These are phyloP conservation scores for Oryzias dopingdopingensis DNA, from an alignment of 2,797 vertebrate genomes.

Conservation along the genomic window DNA sequence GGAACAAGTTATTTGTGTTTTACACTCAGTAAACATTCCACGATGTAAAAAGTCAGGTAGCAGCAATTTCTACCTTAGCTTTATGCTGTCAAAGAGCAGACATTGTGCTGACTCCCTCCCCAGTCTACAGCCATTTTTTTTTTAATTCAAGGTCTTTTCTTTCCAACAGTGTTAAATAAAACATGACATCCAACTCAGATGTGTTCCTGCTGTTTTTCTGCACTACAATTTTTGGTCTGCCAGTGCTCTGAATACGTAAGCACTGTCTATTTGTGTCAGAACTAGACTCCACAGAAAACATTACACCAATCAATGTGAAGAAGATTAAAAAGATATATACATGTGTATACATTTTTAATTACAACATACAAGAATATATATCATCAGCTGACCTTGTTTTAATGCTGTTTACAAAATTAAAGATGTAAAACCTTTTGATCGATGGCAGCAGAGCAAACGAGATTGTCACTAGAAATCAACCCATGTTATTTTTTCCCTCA, in stretches of 20 bases:
- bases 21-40: background rate
- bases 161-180: conserved; percentile 49
- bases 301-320: background rate
- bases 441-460: conserved; percentile 1
- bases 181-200: conserved; percentile 33
- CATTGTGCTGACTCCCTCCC: conserved; percentile 13
- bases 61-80: conserved; percentile 3
- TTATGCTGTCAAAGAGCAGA: conserved; percentile 8
- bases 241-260: conserved; percentile 9
- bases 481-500: background rate
- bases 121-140: background rate
- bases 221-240: background rate
- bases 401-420: background rate
- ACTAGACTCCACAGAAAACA: background rate
- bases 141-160: conserved; percentile 25
- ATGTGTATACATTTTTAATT: background rate
- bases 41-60: conserved; percentile 7
- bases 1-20: no score
- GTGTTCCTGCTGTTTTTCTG: conserved; percentile 4
- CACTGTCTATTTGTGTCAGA: background rate
- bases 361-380: background rate
- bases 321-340: background rate
- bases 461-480: conserved; percentile 23
- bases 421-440: background rate
- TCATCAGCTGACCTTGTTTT: background rate